Conservation (phyloP, 2,888 invertebrate genomes). For the Eudasyphora cyanicolor region DNA sequence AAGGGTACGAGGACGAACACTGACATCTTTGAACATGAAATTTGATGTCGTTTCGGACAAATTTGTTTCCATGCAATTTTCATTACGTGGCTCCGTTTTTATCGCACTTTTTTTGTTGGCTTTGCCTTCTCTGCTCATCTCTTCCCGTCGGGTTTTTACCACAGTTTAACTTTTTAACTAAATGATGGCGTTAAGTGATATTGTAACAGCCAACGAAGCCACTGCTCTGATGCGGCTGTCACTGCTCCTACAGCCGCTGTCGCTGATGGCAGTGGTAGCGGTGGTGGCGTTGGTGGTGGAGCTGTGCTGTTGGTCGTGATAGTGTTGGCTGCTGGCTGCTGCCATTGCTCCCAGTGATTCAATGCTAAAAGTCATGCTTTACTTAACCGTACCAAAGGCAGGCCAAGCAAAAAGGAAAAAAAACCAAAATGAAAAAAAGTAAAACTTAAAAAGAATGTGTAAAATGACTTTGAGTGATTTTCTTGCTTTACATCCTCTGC, state of each 20-base stretch:
- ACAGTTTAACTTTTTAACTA: constrained; percentile 21
- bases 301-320: neutral
- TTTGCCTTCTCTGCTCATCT: neutral
- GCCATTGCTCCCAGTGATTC: constrained; percentile 7
- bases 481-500: neutral
- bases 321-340: neutral
- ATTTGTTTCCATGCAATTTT: constrained; percentile 25
- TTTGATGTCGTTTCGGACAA: constrained; percentile 43
- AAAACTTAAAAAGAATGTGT: constrained; percentile 64
- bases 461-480: constrained; percentile 62
- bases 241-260: neutral
- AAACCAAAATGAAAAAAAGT: too few relatives aligned
- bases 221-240: constrained; percentile 2
- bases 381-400: neutral
- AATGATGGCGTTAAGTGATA: constrained; percentile 37
- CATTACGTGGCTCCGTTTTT: constrained; percentile 8
- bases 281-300: neutral
- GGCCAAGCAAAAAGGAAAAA: neutral
- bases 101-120: neutral
- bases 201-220: constrained; percentile 1
- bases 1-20: constrained; percentile 14
- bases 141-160: neutral
- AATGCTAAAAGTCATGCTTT: constrained; percentile 31
- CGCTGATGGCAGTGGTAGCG: neutral
- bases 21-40: constrained; percentile 16